Evolutionary conservation across 2,888 invertebrate species (phyloP).

Genomic region (Ischnura elegans): DNA sequence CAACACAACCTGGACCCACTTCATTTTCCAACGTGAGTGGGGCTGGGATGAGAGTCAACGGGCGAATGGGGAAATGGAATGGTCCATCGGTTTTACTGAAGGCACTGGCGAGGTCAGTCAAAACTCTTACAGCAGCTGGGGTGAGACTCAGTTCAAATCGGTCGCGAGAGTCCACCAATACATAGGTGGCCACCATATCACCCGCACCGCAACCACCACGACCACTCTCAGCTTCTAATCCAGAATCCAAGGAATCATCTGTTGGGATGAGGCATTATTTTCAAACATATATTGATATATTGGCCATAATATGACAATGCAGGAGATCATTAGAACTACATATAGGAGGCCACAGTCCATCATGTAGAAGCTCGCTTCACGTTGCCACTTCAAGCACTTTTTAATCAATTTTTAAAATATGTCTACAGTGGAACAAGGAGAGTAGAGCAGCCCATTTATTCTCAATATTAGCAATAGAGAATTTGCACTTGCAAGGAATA

Average conservation of each 20-base stretch:
- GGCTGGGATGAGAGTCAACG: conserved; percentile 76
- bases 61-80: conserved; percentile 76
- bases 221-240: conserved; percentile 78
- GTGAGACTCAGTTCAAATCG: conserved; percentile 85
- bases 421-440: no score
- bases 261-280: background rate
- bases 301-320: no score
- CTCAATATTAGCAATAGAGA: no score
- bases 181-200: conserved; percentile 82
- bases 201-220: background rate
- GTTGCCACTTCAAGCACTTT: no score
- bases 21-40: conserved; percentile 81
- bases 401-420: no score
- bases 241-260: conserved; percentile 80
- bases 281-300: background rate
- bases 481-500: no score
- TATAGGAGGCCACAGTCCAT: no score
- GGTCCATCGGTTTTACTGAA: conserved; percentile 77
- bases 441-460: no score
- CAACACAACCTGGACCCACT: conserved; percentile 78
- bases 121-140: conserved; percentile 82
- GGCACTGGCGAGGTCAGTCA: conserved; percentile 78
- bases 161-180: conserved; percentile 85
- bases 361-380: no score
- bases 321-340: no score